Evolutionary conservation across 1,140 invertebrate species (phyloP), one percentile per base, ranked within the genome.

Genomic region (Bombus confusus): DNA sequence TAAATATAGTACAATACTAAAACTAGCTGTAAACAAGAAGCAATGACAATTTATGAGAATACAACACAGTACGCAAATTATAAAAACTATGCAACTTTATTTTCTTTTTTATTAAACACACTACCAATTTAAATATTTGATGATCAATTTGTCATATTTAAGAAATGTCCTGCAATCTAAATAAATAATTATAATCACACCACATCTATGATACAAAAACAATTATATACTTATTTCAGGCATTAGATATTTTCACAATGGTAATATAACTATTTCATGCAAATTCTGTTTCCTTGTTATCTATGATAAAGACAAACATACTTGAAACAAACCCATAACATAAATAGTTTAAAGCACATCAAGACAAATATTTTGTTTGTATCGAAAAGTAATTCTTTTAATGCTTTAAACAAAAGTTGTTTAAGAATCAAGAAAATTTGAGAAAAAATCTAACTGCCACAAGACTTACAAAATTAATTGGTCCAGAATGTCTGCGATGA

Each of bases 401-500:
- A 64, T 31, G n/a, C 2, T 59, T 25, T 3, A 73, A 73, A 73
- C 43, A 43, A 81, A 72, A 57, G 6, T 28, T 62, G 31, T 9
- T 82, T 75, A 47, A 28, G 18, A 64, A 72, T n/a, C 34, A 66
- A 83, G 64, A 72, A 68, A 69, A 89, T 9, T 80, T 47, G 41
- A n/a, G 34, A 71, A 28, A 47, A n/a, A 69, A 52, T 85, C 73
- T 83, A 75, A 64, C 34, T 71, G 31, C 66, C 85, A 31, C 83
- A 85, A 91, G 88, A 95, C 95, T 95, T 95, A 95, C 95, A 93
- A 95, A 93, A 88, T 94, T 93, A 89, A 90, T 94, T 91, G 95
- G 91, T 93, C 94, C 94, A 34, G 94, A 95, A 91, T 92, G 92
- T 93, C 94, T 92, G 92, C 93, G 94, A 81, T 85, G 93, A 86